Evolutionary conservation across 2,113 vertebrate genomes (phyloP), one percentile per base, ranked within the genome.

Genomic region (Malurus elegans): DNA sequence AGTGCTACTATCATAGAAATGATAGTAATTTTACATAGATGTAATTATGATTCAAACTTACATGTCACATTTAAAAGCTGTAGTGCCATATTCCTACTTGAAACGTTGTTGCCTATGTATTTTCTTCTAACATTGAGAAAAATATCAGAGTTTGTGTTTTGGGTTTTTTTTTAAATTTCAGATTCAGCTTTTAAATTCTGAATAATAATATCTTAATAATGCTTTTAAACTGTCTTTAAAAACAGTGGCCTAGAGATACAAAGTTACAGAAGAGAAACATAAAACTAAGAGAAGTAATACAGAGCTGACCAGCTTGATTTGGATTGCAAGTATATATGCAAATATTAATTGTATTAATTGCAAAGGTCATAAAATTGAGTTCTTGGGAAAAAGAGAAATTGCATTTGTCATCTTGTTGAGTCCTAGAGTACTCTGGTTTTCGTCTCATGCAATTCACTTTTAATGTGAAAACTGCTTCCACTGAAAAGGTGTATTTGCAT

Each of bases 401-500:
- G 28, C 90, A 86, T 29, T 86, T 91, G 31, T 62, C 86, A 88
- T 15, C 64, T 92, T 94, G 42, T 95, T 44, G 54, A 83, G 44
- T 94, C 78, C 93, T 95, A 74, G 45, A 66, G 8, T 65, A 45
- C 71, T 95, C 36, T 91, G 15, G 1, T 73, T 85, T 97, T 84
- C 90, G 29, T 93, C 36, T 93, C 34, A 29, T 80, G 28, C 44
- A 92, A 9, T 94, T 90, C 28, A 92, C 67, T 96, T 97, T 91
- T 91, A 96, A 92, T 51, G 91, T 96, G 92, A 95, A 98, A 98
- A 97, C 95, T 79, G 93, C 86, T 88, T 81, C 60, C 62, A 70
- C 60, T 89, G 76, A 96, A 95, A 97, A 83, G 88, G 29, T 70
- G 1, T 91, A 92, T 98, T 98, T 98, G 96, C 95, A 95, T 98